Evolutionary conservation across 2,113 vertebrate species (phyloP), one percentile per base, ranked within the genome.

Genomic region (Carollia perspicillata): DNA sequence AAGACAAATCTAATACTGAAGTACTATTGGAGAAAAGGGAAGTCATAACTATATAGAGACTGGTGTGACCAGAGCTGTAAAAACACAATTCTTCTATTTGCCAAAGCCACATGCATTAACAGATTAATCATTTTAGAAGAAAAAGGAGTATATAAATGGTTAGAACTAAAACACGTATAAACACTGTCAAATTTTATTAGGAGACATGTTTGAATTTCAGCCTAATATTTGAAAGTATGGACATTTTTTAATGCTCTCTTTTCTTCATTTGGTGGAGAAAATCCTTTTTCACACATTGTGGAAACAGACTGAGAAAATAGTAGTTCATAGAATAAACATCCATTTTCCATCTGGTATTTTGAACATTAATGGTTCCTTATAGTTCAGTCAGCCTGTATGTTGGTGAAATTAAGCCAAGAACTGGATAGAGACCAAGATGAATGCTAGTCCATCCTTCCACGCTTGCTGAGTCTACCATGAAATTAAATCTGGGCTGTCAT

Each of bases 111-210:
- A 68, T 33, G 49, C 75, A 93, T 92, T 80, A 81, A 33, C 35
- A 90, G 83, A 72, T 84, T 95, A 84, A 86, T 94, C 77, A 83
- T 90, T 93, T 93, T 68, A 91, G 66, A 60, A 68, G 78, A 71
- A 79, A 93, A 93, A 68, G 49, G 12, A 84, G 79, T 79, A 69
- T 75, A 37, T 94, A 96, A 95, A 65, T 4, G 6, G 58, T 71
- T 92, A 88, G 74, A 93, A 85, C 95, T 91, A 95, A 80, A 93
- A 49, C 26, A 84, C 55, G 51, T 96, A 69, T 94, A 93, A 95
- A 94, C 84, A 92, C 60, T 94, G 49, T 93, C 85, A 93, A 71
- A 80, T 88, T 92, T 95, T 95, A 81, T 95, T 88, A 94, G 77
- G 44, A 95, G 47, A 92, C 78, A 6, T 87, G 60, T 86, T 95